Conservation (phyloP, 2,888 invertebrate genomes). For the Leptura quadrifasciata region DNA sequence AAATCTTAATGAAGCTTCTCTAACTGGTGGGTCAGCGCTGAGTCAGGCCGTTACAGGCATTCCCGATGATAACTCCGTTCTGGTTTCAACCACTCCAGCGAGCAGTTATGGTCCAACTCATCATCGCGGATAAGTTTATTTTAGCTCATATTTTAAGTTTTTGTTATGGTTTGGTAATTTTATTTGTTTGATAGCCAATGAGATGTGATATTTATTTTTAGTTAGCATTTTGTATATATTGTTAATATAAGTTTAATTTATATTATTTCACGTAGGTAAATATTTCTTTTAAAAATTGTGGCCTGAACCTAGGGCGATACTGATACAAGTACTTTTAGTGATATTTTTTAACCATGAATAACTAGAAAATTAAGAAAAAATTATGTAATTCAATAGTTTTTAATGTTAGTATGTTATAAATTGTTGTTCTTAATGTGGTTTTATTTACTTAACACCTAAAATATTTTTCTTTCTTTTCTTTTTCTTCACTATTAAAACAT, state of each 20-base stretch:
- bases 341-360: no score
- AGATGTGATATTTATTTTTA: conserved; percentile 10
- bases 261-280: not conserved
- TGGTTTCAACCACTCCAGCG: conserved; percentile 3
- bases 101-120: conserved; percentile 2
- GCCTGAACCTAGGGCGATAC: no score
- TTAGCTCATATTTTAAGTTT: not conserved
- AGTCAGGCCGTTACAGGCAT: conserved; percentile 5
- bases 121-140: not conserved
- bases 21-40: conserved; percentile 31
- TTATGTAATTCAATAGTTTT: no score
- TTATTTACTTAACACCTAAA: no score
- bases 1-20: conserved; percentile 29
- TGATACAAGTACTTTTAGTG: no score
- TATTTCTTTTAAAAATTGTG: not conserved
- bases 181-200: not conserved
- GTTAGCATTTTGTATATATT: not conserved
- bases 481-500: no score
- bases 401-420: no score
- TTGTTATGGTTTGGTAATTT: not conserved
- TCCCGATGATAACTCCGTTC: not conserved
- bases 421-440: no score
- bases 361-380: no score
- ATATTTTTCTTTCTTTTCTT: no score
- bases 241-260: conserved; percentile 9